These are phyloP conservation scores for Lasius fuliginosus DNA, from an alignment of 2,888 invertebrate species.

Conservation along the genomic window DNA sequence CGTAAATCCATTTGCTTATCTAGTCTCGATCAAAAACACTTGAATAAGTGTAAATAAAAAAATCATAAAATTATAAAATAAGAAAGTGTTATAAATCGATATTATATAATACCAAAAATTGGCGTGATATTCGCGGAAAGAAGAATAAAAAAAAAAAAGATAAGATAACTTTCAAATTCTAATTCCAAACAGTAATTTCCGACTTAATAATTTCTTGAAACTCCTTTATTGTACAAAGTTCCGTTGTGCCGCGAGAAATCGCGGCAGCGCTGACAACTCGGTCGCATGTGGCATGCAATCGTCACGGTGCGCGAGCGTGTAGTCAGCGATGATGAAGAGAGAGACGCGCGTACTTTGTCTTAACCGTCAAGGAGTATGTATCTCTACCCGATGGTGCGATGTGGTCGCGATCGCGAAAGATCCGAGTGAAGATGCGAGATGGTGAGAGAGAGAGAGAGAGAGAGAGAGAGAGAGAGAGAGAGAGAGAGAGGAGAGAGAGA, in stretches of 20 bases:
- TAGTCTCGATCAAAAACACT: background rate
- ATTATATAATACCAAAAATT: background rate
- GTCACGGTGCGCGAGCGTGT: conserved; percentile 56
- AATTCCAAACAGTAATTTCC: background rate
- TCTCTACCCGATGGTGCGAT: conserved; percentile 57
- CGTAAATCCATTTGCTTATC: background rate
- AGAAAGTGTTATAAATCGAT: background rate
- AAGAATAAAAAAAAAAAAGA: background rate
- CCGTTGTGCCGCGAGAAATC: conserved; percentile 28
- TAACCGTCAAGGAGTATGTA: conserved; percentile 52
- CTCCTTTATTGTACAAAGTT: background rate
- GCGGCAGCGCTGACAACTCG: conserved; percentile 61
- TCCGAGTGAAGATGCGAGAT: background rate
- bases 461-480: background rate
- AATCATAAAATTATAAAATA: conserved; percentile 3
- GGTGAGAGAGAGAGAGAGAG: conserved; percentile 4
- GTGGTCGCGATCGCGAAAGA: conserved; percentile 23
- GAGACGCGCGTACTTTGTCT: conserved; percentile 63
- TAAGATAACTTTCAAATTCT: background rate
- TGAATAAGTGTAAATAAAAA: background rate
- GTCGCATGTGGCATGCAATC: conserved; percentile 65
- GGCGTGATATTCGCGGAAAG: background rate
- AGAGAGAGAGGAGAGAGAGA: conserved; percentile 5
- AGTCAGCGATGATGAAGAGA: conserved; percentile 63
- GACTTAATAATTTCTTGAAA: conserved; percentile 16